Evolutionary conservation across 2,888 invertebrate genomes (phyloP), one percentile per base, ranked within the genome.

Genomic region (Dexiosoma caninum): DNA sequence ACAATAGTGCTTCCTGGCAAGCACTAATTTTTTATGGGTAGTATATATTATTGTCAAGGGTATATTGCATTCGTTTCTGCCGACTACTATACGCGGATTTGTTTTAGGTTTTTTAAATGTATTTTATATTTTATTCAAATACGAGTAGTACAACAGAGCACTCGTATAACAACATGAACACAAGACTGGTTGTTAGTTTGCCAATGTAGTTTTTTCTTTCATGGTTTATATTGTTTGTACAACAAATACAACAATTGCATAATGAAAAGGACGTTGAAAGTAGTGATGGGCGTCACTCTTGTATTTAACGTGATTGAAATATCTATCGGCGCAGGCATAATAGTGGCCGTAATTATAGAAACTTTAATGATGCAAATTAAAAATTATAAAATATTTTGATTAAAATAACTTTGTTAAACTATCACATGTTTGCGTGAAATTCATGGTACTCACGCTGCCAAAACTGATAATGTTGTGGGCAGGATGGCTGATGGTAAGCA

Each of bases 171-270:
- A 69, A 27, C 12, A 30, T 40, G 16, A 69, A 35, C 40, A 44
- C 19, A 53, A 44, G 44, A 62, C 30, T 46, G 51, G 59, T 51
- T 67, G 35, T 46, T 37, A 62, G 60, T 55, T 60, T 62, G 21
- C 46, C 66, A 62, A 53, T 69, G 69, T 44, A 53, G 37, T 62
- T 60, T 44, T 44, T n/a, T 42, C 21, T 60, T 44, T 51, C 44
- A 51, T 27, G 75, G 51, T 51, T 35, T 14, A 42, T 32, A 3
- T 71, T 42, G 3, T 55, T 32, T 53, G 8, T 19, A 42, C 60
- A 60, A 60, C 60, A 60, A 60, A 10, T 59, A 59, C 57, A 59
- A 23, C 10, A 16, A 16, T 14, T 16, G 10, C 23, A 16, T 42
- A 32, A 32, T 62, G 9, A 64, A 14, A 27, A 46, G 69, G 7